Conservation (phyloP, 2,888 invertebrate species). For the Perdita meconis region DNA sequence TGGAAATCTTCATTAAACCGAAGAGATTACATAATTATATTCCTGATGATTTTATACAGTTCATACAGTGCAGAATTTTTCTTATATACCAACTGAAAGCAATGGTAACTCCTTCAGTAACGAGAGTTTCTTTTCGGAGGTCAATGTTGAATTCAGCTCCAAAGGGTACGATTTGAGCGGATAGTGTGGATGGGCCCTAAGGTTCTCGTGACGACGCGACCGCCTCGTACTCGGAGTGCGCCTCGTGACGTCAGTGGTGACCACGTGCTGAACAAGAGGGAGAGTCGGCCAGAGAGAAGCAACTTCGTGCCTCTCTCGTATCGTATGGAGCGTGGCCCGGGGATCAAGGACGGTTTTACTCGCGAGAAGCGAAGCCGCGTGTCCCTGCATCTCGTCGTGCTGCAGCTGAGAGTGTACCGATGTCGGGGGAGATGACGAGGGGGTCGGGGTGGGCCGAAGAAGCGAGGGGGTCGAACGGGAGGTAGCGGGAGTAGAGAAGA, state of each 20-base stretch:
- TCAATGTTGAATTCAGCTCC: too few relatives aligned
- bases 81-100: too few relatives aligned
- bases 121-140: too few relatives aligned
- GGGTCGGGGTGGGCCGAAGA: constrained; percentile 4
- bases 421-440: not conserved
- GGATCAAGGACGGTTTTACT: constrained; percentile 83
- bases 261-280: constrained; percentile 78
- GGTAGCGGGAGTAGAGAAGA: constrained; percentile 43
- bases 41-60: too few relatives aligned
- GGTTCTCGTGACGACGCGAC: constrained; percentile 70
- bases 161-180: not conserved
- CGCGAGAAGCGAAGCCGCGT: constrained; percentile 76
- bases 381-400: constrained; percentile 71
- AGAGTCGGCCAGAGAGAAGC: constrained; percentile 71
- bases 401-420: constrained; percentile 55
- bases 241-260: constrained; percentile 77
- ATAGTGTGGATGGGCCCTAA: constrained; percentile 64
- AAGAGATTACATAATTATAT: too few relatives aligned
- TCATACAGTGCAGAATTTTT: too few relatives aligned
- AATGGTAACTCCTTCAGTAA: too few relatives aligned
- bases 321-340: constrained; percentile 80
- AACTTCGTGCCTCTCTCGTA: constrained; percentile 70
- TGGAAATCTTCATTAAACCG: too few relatives aligned
- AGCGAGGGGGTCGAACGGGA: constrained; percentile 10
- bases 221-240: constrained; percentile 59